Evolutionary conservation across 1,140 invertebrate species (phyloP), one percentile per base, ranked within the genome.

Genomic region (Lepidurus packardi): DNA sequence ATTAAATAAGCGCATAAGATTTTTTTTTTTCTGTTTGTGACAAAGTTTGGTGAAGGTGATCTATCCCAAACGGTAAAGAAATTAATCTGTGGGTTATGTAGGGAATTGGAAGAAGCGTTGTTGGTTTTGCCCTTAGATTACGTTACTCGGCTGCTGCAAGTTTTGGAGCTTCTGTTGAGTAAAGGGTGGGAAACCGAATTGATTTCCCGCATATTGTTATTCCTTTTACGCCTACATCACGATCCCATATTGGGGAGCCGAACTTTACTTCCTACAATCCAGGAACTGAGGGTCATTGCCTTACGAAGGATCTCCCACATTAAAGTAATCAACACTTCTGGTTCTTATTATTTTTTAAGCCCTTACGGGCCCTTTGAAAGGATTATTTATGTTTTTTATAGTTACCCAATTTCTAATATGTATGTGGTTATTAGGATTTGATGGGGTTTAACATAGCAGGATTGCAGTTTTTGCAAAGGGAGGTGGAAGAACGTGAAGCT

Each of bases 61-160:
- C 21, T 73, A 24, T n/a, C 16, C 21, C 16, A 4, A n/a, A 34
- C 10, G 41, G 45, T 47, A 47, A 47, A 10, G 45, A 47, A 47
- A 44, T 78, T n/a, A 42, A 74, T 76, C 7, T 80, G 53, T 81
- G 75, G 78, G 82, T 87, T 88, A 24, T 65, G 21, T 83, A 94
- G 95, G 84, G 95, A 98, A 83, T 85, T 98, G 73, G 95, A 98
- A 85, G 94, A 97, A 86, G 89, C 94, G 0, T 85, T 98, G 3
- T 83, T 98, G 0, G 85, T 97, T 9, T 85, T 98, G 41, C 94
- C 96, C 24, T 95, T 96, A 83, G 88, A 90, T 41, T 88, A 90
- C 77, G 93, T 95, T 0, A 91, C 91, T 81, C 90, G 95, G 74
- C 87, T 98, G 75, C 86, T 98, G 0, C 85, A 90, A 79, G 86